phyloP scores from a whole-genome alignment of 2,113 vertebrate genomes.

The Felis chaus region DNA sequence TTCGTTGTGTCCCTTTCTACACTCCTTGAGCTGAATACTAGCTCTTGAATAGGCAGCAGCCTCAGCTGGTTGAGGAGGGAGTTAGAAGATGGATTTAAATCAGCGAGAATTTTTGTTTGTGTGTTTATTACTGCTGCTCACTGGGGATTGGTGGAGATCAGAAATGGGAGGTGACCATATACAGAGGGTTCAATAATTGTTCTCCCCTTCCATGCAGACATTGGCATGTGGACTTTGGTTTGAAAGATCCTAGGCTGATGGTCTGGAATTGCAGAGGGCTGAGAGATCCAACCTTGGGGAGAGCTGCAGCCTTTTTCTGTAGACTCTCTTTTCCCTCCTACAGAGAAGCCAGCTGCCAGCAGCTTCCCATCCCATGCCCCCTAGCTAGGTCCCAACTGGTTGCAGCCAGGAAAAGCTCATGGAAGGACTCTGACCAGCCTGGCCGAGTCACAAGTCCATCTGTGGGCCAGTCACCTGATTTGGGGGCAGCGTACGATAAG shows the following conservation, averaged over 20 bases:
- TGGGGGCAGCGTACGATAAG: background rate
- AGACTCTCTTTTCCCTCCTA: background rate
- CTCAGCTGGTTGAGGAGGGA: no score
- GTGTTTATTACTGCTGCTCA: background rate
- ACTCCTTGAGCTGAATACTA: background rate
- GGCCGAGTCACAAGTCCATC: background rate
- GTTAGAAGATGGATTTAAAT: background rate
- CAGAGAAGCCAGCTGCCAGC: background rate
- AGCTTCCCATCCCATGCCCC: no score
- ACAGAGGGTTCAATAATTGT: fast-evolving
- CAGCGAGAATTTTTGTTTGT: no score
- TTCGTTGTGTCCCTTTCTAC: background rate
- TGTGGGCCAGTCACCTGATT: background rate
- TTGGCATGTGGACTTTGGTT: background rate
- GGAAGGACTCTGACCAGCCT: background rate
- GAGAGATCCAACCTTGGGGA: background rate
- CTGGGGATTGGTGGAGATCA: background rate
- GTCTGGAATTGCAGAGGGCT: background rate
- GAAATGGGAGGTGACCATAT: background rate
- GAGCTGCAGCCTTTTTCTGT: fast-evolving
- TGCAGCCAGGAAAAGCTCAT: background rate
- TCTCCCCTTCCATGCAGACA: background rate
- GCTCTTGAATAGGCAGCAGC: background rate
- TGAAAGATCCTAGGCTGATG: no score
- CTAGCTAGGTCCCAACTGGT: background rate